phyloP scores from a whole-genome alignment of 2,113 vertebrate species.

The Solenodon paradoxus region DNA sequence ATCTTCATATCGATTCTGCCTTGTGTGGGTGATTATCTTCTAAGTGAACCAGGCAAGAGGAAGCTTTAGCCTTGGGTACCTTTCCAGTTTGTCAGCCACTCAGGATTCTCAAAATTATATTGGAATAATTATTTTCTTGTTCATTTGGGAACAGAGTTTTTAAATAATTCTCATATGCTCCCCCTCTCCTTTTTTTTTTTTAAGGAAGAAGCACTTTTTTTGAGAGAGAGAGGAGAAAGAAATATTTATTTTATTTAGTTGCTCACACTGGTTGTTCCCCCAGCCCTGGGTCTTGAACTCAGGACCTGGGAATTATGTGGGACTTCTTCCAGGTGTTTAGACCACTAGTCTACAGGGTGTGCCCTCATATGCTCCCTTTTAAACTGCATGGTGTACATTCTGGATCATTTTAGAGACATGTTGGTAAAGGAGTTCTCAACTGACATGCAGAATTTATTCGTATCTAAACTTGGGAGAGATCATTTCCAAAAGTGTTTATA shows the following conservation, averaged over 20 bases:
- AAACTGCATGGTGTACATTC: background rate
- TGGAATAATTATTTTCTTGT: background rate
- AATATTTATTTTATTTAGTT: too few species aligned
- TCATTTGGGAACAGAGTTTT: background rate
- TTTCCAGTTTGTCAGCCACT: background rate
- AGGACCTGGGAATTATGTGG: too few species aligned
- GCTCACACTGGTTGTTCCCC: too few species aligned
- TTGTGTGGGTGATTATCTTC: background rate
- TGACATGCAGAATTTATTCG: background rate
- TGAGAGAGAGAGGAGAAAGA: too few species aligned
- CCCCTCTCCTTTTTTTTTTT: too few species aligned
- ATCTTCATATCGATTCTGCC: background rate
- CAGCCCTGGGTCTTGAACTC: too few species aligned
- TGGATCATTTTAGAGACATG: background rate
- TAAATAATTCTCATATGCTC: background rate
- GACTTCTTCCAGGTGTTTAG: too few species aligned
- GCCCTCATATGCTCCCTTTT: background rate
- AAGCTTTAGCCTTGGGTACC: background rate
- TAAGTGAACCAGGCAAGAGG: background rate
- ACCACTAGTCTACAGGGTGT: too few species aligned
- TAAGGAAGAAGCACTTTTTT: too few species aligned
- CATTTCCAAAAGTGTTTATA: constrained; percentile 50
- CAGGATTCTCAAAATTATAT: background rate
- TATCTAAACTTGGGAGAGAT: background rate
- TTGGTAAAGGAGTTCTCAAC: background rate